Evolutionary conservation across 2,888 invertebrate genomes (phyloP).

Genomic region (Pyrochroa serraticornis): DNA sequence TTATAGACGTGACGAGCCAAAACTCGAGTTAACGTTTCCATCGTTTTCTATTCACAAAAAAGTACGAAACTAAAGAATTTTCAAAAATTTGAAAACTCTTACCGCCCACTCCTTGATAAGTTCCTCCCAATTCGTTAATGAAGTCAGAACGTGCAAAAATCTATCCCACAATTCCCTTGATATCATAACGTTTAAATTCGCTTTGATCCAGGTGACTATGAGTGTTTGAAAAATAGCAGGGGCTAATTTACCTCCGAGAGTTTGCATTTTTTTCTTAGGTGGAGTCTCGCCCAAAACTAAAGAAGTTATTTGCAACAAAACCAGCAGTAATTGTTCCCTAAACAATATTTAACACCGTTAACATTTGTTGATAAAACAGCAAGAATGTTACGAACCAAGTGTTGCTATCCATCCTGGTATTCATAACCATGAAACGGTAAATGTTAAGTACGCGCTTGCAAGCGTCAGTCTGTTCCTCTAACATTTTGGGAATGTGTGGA

Average conservation of each 20-base stretch:
- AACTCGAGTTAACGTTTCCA: slow-evolving; percentile 94
- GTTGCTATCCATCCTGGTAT: slow-evolving; percentile 87
- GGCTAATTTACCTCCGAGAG: slow-evolving; percentile 79
- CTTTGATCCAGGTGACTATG: slow-evolving; percentile 98
- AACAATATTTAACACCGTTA: no score
- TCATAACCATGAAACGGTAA: slow-evolving; percentile 97
- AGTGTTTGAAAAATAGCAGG: slow-evolving; percentile 90
- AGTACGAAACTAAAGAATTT: slow-evolving; percentile 19
- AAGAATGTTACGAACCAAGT: slow-evolving; percentile 73
- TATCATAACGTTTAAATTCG: slow-evolving; percentile 92
- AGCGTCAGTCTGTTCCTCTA: slow-evolving; percentile 94
- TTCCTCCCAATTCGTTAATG: slow-evolving; percentile 93
- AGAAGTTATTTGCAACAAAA: slow-evolving; percentile 90
- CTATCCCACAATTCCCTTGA: slow-evolving; percentile 91
- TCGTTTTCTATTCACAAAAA: slow-evolving; percentile 74
- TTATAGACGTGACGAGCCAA: slow-evolving; percentile 94
- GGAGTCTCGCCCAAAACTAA: slow-evolving; percentile 82
- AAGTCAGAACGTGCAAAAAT: slow-evolving; percentile 84
- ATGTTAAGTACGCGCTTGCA: slow-evolving; percentile 96
- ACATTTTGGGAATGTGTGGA: slow-evolving; percentile 67
- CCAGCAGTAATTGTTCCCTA: slow-evolving; percentile 85
- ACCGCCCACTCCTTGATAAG: slow-evolving; percentile 95
- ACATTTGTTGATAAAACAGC: no score
- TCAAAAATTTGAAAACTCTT: slow-evolving; percentile 55
- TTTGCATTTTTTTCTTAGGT: slow-evolving; percentile 76